Evolutionary conservation across 2,797 vertebrate species (phyloP).

Genomic region (Hippocampus kuda): DNA sequence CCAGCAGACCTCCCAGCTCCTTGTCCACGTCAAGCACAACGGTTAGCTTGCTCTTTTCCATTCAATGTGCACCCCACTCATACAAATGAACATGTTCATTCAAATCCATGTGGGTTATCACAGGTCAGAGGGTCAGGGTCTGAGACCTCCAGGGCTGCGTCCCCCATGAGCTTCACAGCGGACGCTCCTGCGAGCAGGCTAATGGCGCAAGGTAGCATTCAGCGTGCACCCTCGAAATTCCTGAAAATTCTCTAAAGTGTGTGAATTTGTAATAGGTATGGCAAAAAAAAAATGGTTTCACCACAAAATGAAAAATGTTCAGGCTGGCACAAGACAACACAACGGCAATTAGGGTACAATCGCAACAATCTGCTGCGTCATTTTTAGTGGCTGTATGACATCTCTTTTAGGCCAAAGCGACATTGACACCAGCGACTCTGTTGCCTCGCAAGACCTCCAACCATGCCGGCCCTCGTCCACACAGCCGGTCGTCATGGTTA

Average conservation of each 20-base stretch:
- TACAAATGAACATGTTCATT: constrained; percentile 10
- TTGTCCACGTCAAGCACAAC: constrained; percentile 85
- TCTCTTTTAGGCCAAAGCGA: constrained; percentile 75
- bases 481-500: constrained; percentile 69
- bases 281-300: not conserved
- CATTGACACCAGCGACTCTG: constrained; percentile 62
- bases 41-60: constrained; percentile 57
- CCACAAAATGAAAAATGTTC: too few species aligned
- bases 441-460: constrained; percentile 61
- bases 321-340: too few species aligned
- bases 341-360: too few species aligned
- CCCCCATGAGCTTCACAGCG: constrained; percentile 42
- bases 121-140: constrained; percentile 64
- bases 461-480: constrained; percentile 47
- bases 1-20: constrained; percentile 70
- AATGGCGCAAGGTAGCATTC: constrained; percentile 72
- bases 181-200: constrained; percentile 68
- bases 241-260: not conserved
- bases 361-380: too few species aligned
- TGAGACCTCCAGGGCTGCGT: constrained; percentile 40
- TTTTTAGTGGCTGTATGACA: constrained; percentile 2
- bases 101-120: constrained; percentile 23
- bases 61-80: not conserved
- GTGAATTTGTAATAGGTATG: too few species aligned
- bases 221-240: not conserved